Evolutionary conservation across 1,140 invertebrate genomes (phyloP).

Genomic region (Scaptomyza montana): DNA sequence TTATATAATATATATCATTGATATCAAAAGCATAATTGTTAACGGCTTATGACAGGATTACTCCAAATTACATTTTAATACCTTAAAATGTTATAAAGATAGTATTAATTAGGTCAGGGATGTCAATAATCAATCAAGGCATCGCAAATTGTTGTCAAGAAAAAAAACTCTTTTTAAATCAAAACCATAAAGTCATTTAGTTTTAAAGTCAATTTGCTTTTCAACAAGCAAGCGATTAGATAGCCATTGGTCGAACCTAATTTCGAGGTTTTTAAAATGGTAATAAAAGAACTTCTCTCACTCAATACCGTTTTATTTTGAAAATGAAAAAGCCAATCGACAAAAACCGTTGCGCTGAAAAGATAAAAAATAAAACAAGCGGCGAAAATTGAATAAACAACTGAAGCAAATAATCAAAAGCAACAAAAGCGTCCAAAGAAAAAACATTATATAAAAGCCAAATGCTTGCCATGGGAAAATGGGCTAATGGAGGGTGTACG

Average conservation of each 20-base stretch:
- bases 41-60: too few relatives aligned
- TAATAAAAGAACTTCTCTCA: constrained; percentile 4
- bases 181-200: background rate
- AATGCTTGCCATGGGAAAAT: constrained; percentile 9
- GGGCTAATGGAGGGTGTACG: background rate
- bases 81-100: too few relatives aligned
- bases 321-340: constrained; percentile 69
- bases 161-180: background rate
- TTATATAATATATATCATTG: too few relatives aligned
- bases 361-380: constrained; percentile 41
- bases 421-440: constrained; percentile 38
- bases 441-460: constrained; percentile 40
- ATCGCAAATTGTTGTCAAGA: too few relatives aligned
- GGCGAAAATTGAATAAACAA: constrained; percentile 77
- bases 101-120: too few relatives aligned
- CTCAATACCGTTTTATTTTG: constrained; percentile 51
- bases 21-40: too few relatives aligned
- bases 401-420: constrained; percentile 75
- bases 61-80: too few relatives aligned
- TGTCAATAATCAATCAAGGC: too few relatives aligned
- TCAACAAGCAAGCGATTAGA: constrained; percentile 9
- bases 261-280: constrained; percentile 20
- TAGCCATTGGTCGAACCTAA: background rate
- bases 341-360: constrained; percentile 28
- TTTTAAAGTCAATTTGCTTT: background rate